Evolutionary conservation across 2,797 vertebrate genomes (phyloP).

Genomic region (Hoplostethus atlanticus): DNA sequence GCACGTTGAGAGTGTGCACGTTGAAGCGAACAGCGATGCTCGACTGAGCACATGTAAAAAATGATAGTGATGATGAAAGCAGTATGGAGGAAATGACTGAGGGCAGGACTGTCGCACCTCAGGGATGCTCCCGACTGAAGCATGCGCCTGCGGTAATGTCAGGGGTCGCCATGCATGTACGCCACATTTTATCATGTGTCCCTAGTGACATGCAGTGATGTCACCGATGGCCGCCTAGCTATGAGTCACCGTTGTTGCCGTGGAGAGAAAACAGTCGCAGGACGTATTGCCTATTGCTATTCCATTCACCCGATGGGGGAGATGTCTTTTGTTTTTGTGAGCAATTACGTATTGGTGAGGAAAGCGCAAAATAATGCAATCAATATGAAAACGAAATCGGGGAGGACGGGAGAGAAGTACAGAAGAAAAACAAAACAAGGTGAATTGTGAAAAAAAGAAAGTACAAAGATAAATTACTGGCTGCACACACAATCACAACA

Average conservation of each 20-base stretch:
- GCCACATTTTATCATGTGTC: conserved; percentile 39
- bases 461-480: neutral
- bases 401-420: neutral
- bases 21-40: neutral
- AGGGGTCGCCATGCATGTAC: conserved; percentile 26
- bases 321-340: neutral
- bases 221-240: conserved; percentile 10
- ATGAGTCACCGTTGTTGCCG: conserved; percentile 24
- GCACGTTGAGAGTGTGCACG: conserved; percentile 4
- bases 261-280: neutral
- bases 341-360: neutral
- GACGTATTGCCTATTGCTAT: neutral
- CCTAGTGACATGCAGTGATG: conserved; percentile 15
- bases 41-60: conserved; percentile 1
- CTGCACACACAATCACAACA: neutral
- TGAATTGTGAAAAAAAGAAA: neutral
- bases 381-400: neutral
- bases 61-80: neutral
- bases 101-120: neutral
- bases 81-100: neutral
- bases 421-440: neutral
- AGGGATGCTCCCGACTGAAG: neutral
- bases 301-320: neutral
- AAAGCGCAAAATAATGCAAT: neutral
- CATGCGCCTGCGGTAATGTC: conserved; percentile 27